Base-by-base conservation (phyloP, 2,888 invertebrate genomes). In the Dynastes hyllus region DNA sequence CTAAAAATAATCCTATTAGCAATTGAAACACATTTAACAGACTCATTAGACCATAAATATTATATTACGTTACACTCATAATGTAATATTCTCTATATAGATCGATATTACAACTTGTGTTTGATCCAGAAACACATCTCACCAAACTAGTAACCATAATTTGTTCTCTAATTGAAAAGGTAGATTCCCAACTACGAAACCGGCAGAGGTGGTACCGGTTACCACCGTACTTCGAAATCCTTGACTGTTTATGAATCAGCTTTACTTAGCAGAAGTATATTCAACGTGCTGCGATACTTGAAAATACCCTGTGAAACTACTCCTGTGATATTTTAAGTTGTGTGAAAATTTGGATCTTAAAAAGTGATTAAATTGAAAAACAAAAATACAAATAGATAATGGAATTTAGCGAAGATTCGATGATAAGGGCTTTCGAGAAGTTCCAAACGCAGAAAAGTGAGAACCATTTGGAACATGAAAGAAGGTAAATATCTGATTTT, bases 351-450 rank as follows among this genome's bases (percentile, higher is more conserved):
- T n/a, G 1, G 2, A 27, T 0, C 16, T 27, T 66, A 37, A 66
- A 27, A n/a, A 40, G 37, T 40, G 16, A 9, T 16, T 29, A 66
- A 40, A 8, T 66, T n/a, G 9, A 4, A 2, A 8, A 13, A 50
- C 13, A 9, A 11, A 27, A 16, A 4, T 71, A 37, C 32, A n/a
- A 9, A 40, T 27, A 40, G 13, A 73, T 2, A 40, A 73, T 73
- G 73, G 73, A 73, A 40, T 22, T 22, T 13, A 73, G 40, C 22
- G 95, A 95, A 89, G 95, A 95, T 86, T 90, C 91, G 11, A 94
- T 95, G 94, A 95, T 95, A 94, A 94, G 93, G 89, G 92, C 92
- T 80, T 95, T 94, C 85, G 93, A 93, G 77, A 93, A 92, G 85
- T 87, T 94, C 80, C 92, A 93, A 83, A 91, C 92, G 80, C 92